A percentile compares a stretch with the other conserved stretches of the same genome.
These are phyloP conservation scores for Drosophila ambigua DNA, from an alignment of 1,140 invertebrate genomes.

Conservation along the genomic window DNA sequence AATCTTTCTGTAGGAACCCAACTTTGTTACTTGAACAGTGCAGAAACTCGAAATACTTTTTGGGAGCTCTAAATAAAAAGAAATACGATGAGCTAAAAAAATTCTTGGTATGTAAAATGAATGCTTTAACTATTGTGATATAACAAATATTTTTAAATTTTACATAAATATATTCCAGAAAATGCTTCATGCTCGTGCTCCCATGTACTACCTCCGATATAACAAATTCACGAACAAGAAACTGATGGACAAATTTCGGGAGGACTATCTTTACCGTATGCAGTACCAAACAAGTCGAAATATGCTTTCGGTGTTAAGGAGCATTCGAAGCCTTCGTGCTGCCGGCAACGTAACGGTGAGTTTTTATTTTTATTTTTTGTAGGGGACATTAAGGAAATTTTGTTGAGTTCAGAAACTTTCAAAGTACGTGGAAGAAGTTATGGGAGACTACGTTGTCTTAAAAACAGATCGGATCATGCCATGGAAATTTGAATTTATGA, in stretches of 20 bases:
- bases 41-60: conserved; percentile 38
- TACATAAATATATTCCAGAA: conserved; percentile 42
- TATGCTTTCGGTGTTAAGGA: conserved; percentile 58
- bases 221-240: conserved; percentile 57
- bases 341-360: conserved; percentile 55
- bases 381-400: background rate
- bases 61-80: conserved; percentile 26
- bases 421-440: conserved; percentile 67
- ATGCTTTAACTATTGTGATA: background rate
- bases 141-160: background rate
- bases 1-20: conserved; percentile 33
- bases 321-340: conserved; percentile 47
- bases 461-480: conserved; percentile 78
- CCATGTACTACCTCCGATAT: conserved; percentile 60
- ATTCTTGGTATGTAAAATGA: conserved; percentile 43
- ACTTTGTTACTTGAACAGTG: conserved; percentile 63
- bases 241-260: conserved; percentile 44
- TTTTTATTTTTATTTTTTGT: background rate
- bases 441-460: conserved; percentile 72
- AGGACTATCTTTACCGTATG: conserved; percentile 58
- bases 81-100: conserved; percentile 57
- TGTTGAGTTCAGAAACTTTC: conserved; percentile 42
- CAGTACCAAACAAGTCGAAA: conserved; percentile 76
- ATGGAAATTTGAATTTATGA: conserved; percentile 78
- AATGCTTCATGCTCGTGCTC: conserved; percentile 73